These are phyloP conservation scores for Fulmarus glacialis DNA, from an alignment of 2,113 vertebrate genomes.

Conservation along the genomic window DNA sequence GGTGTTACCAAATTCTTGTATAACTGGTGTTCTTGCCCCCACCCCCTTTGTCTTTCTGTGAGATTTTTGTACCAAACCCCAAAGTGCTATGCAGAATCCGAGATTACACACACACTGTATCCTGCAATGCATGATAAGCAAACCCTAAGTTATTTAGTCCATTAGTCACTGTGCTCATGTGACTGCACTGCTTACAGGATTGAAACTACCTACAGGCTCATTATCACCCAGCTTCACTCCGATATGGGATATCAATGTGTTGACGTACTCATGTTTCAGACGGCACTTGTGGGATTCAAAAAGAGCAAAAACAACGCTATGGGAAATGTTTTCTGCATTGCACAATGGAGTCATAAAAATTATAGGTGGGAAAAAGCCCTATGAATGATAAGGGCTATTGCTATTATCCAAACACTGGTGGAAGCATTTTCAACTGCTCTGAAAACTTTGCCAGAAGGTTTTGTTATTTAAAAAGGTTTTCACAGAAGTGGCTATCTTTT, in stretches of 20 bases:
- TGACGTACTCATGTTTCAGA: background rate
- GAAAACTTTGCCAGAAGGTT: background rate
- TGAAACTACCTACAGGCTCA: background rate
- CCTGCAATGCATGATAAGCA: background rate
- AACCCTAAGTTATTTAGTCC: background rate
- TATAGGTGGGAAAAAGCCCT: background rate
- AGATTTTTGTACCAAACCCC: background rate
- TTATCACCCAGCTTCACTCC: background rate
- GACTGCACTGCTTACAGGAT: background rate
- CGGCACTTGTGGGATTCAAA: background rate
- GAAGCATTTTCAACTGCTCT: background rate
- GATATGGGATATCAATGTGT: background rate
- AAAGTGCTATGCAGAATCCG: background rate
- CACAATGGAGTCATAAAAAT: background rate
- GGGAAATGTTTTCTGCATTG: background rate
- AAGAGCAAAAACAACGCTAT: background rate
- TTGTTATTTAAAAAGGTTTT: background rate
- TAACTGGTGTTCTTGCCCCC: background rate
- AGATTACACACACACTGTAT: background rate
- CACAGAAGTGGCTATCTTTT: background rate
- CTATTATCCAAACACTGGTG: background rate
- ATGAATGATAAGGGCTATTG: background rate
- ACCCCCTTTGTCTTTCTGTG: background rate
- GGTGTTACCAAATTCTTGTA: background rate
- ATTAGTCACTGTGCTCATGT: background rate